phyloP scores from a whole-genome alignment of 35 echinoderm and acorn worm genomes.

The Ptychodera flava region DNA sequence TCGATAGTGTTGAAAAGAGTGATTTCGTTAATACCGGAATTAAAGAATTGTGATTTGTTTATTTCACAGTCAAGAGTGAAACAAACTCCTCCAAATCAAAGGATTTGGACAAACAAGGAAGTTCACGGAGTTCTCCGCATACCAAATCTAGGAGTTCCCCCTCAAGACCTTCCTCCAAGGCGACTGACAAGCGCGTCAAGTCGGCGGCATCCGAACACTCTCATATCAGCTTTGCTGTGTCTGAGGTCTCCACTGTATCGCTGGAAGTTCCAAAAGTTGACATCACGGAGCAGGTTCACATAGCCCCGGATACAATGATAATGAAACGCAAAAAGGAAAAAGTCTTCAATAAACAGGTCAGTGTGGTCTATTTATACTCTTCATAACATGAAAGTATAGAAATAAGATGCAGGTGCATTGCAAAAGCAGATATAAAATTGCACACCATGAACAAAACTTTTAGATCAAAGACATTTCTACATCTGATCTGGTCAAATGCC shows the following conservation, averaged over 20 bases:
- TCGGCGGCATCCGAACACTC: slow-evolving; percentile 12
- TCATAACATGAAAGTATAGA: too few species aligned
- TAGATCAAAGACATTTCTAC: too few species aligned
- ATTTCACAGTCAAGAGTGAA: too few species aligned
- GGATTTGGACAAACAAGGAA: not conserved
- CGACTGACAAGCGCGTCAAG: slow-evolving; percentile 10
- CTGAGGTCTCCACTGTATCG: slow-evolving; percentile 9
- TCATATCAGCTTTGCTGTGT: not conserved
- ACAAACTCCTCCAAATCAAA: too few species aligned
- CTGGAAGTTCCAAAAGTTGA: slow-evolving; percentile 42
- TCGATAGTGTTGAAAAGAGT: too few species aligned
- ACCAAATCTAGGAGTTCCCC: not conserved
- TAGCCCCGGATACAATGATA: slow-evolving; percentile 80
- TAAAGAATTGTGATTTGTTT: too few species aligned
- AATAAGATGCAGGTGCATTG: too few species aligned
- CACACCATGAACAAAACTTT: too few species aligned
- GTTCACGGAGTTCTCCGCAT: not conserved
- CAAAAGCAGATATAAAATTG: too few species aligned
- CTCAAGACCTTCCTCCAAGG: not conserved
- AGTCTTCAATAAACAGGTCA: slow-evolving; percentile 7
- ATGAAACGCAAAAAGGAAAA: slow-evolving; percentile 85
- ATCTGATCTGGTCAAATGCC: too few species aligned
- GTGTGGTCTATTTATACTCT: not conserved
- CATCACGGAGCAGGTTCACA: slow-evolving; percentile 60
- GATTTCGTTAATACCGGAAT: too few species aligned